Conservation (phyloP, 2,113 vertebrate genomes). For the Psittacara wagleri region DNA sequence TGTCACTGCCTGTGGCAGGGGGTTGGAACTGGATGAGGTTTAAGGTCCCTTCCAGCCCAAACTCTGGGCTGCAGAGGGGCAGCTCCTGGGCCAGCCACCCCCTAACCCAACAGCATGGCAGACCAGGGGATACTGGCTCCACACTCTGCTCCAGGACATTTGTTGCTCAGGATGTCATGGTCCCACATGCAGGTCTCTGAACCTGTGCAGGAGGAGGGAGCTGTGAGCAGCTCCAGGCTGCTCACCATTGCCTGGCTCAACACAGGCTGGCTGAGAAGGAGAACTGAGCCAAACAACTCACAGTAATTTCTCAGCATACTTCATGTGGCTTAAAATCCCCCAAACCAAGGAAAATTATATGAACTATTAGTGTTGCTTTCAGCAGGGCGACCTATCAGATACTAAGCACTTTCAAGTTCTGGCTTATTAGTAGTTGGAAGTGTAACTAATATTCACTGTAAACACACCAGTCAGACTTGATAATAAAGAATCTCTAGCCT, state of each 20-base stretch:
- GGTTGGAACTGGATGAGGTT: no score
- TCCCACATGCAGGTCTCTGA: fast-evolving
- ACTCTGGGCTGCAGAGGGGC: not conserved
- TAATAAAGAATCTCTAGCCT: no score
- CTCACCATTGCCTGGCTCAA: not conserved
- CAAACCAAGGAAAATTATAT: not conserved
- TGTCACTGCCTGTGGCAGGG: no score
- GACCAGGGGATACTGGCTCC: not conserved
- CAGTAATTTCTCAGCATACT: not conserved
- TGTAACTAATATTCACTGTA: no score
- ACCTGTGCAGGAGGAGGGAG: not conserved
- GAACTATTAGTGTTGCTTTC: no score
- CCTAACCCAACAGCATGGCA: not conserved
- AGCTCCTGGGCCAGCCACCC: not conserved
- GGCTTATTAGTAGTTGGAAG: not conserved
- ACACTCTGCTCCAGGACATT: fast-evolving
- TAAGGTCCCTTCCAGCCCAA: no score
- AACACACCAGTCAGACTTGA: no score
- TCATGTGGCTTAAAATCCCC: not conserved
- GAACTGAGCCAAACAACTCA: not conserved
- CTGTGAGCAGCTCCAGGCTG: not conserved
- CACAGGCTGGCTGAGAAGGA: not conserved
- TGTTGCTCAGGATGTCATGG: not conserved
- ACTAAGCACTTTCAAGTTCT: no score
- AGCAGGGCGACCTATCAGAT: no score